Percentiles rank a stretch among this genome's conserved stretches.
Evolutionary conservation across 2,113 vertebrate genomes (phyloP).

Genomic region (Dasyurus viverrinus): DNA sequence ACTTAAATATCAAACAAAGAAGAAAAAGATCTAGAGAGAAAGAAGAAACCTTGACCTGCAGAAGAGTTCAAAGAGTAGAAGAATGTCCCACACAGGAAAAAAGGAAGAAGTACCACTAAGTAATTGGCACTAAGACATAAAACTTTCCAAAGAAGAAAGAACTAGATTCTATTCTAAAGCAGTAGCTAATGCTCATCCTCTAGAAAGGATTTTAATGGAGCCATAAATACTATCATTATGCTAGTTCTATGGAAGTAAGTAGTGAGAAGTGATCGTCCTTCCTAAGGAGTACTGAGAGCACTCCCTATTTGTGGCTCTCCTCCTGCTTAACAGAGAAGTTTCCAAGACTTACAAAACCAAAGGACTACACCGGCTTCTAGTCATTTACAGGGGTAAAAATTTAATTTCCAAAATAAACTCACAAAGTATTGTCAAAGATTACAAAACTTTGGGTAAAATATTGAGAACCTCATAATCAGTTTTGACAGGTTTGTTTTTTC

Average conservation of each 20-base stretch:
- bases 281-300: not conserved
- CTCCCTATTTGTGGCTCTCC: not conserved
- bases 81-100: constrained; percentile 7
- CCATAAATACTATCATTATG: not conserved
- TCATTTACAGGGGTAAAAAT: not conserved
- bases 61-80: constrained; percentile 32
- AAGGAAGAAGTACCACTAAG: constrained; percentile 21
- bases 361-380: not conserved
- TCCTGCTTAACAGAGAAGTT: not conserved
- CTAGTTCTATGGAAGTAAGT: not conserved
- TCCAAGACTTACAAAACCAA: not conserved
- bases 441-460: not conserved
- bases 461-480: not conserved
- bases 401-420: not conserved
- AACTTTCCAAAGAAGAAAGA: not conserved
- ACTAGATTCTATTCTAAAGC: not conserved
- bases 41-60: not conserved
- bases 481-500: not conserved
- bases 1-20: not conserved
- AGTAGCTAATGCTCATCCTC: not conserved
- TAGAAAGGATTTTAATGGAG: not conserved
- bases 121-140: not conserved
- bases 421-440: not conserved
- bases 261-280: too few relatives aligned
- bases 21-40: not conserved